Conservation (phyloP, 2,888 invertebrate species). For the Rhagonycha fulva region DNA sequence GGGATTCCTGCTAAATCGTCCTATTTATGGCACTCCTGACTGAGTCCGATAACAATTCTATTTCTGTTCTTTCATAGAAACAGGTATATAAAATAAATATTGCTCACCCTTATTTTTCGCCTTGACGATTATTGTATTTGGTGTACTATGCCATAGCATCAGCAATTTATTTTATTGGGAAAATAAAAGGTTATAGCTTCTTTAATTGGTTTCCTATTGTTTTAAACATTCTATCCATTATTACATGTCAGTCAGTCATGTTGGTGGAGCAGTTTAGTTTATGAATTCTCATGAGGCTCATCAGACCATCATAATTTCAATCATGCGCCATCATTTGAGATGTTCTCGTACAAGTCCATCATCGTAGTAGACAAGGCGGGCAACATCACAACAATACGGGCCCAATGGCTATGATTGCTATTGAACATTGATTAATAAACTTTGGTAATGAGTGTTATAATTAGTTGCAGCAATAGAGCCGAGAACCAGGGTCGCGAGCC, state of each 20-base stretch:
- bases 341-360: constrained; percentile 22
- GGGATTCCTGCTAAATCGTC: constrained; percentile 39
- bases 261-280: too few species aligned
- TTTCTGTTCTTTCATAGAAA: constrained; percentile 31
- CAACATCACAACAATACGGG: constrained; percentile 42
- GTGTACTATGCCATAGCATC: background rate
- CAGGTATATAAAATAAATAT: constrained; percentile 35
- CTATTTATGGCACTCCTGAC: constrained; percentile 38
- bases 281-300: constrained; percentile 19
- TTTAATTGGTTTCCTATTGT: constrained; percentile 6
- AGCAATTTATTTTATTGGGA: background rate
- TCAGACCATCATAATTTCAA: constrained; percentile 27
- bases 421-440: constrained; percentile 57
- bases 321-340: constrained; percentile 24
- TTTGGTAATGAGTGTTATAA: constrained; percentile 57
- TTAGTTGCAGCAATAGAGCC: constrained; percentile 50
- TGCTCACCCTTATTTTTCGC: constrained; percentile 1
- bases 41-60: constrained; percentile 50
- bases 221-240: constrained; percentile 15
- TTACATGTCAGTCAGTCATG: constrained; percentile 15
- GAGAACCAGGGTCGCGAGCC: constrained; percentile 40
- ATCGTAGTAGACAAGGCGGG: constrained; percentile 30
- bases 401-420: constrained; percentile 48
- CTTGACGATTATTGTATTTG: constrained; percentile 9
- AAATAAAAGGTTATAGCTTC: background rate